Percentiles rank a stretch among this genome's conserved stretches.
These are phyloP conservation scores for Neodiprion fabricii DNA, from an alignment of 1,140 invertebrate genomes.

Conservation along the genomic window DNA sequence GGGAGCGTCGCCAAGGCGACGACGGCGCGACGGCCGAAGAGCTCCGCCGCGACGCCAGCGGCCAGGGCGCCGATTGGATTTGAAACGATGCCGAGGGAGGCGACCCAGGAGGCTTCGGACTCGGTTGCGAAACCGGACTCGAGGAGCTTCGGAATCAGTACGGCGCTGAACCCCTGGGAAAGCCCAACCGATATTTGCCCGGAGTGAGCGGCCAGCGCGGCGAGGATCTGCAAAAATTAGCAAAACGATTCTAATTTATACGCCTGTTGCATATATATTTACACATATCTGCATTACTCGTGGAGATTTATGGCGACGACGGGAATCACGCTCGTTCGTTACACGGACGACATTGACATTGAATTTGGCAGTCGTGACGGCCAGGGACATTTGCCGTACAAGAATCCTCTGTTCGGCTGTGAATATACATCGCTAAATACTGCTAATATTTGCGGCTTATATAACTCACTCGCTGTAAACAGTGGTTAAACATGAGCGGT, in stretches of 20 bases:
- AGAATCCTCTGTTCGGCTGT: too few species aligned
- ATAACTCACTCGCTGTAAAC: too few species aligned
- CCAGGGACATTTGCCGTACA: too few species aligned
- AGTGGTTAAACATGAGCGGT: too few species aligned
- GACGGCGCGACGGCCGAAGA: slow-evolving; percentile 73
- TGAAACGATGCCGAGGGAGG: slow-evolving; percentile 74
- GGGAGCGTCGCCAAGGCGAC: slow-evolving; percentile 76
- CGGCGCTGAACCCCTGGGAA: slow-evolving; percentile 77
- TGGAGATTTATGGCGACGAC: too few species aligned
- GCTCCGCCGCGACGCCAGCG: slow-evolving; percentile 72
- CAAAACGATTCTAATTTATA: background rate
- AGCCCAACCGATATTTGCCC: slow-evolving; percentile 78
- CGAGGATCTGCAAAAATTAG: slow-evolving; percentile 65
- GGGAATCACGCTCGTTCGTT: too few species aligned
- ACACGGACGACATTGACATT: too few species aligned
- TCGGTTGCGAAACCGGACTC: slow-evolving; percentile 63
- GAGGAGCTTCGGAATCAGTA: slow-evolving; percentile 72
- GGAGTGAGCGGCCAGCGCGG: slow-evolving; percentile 73
- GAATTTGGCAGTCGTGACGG: too few species aligned
- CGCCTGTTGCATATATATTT: too few species aligned
- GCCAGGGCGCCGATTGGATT: slow-evolving; percentile 75
- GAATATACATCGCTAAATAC: too few species aligned
- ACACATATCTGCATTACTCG: too few species aligned
- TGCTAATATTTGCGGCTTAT: too few species aligned
- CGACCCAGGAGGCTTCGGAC: slow-evolving; percentile 74